Conservation (phyloP, 2,113 vertebrate species). For the Balaenoptera acutorostrata region DNA sequence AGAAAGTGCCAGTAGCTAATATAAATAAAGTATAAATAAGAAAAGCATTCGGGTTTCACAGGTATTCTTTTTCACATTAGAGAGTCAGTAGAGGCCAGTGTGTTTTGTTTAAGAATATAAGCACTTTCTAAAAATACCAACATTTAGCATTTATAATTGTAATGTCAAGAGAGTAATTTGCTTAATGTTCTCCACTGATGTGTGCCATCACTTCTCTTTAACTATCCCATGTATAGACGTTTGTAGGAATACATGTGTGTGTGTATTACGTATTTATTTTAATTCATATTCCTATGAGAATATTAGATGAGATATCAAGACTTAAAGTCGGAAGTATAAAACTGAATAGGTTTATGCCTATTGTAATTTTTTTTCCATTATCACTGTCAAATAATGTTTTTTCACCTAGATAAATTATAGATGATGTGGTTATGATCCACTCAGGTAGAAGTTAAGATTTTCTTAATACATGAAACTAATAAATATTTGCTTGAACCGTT, state of each 20-base stretch:
- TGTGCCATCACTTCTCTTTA: not conserved
- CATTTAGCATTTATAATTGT: not conserved
- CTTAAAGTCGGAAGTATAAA: not conserved
- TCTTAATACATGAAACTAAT: not conserved
- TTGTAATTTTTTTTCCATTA: not conserved
- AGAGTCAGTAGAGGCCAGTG: not conserved
- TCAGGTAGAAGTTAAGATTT: not conserved
- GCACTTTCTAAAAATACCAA: not conserved
- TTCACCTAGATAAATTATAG: not conserved
- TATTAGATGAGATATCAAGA: not conserved
- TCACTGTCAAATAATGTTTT: not conserved
- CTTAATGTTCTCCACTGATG: not conserved
- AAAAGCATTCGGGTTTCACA: not conserved
- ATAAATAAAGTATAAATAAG: not conserved
- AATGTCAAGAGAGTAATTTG: not conserved
- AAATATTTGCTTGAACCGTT: not conserved
- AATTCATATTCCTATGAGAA: not conserved
- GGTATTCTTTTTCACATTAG: not conserved
- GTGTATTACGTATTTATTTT: not conserved
- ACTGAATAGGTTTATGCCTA: not conserved
- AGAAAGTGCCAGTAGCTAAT: not conserved
- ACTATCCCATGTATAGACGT: not conserved
- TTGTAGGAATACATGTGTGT: not conserved
- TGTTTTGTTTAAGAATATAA: not conserved
- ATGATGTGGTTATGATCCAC: not conserved